Percentiles rank a stretch among this genome's conserved stretches.
Conservation (phyloP, 2,888 invertebrate species). For the Caenorhabditis macrosperma region DNA sequence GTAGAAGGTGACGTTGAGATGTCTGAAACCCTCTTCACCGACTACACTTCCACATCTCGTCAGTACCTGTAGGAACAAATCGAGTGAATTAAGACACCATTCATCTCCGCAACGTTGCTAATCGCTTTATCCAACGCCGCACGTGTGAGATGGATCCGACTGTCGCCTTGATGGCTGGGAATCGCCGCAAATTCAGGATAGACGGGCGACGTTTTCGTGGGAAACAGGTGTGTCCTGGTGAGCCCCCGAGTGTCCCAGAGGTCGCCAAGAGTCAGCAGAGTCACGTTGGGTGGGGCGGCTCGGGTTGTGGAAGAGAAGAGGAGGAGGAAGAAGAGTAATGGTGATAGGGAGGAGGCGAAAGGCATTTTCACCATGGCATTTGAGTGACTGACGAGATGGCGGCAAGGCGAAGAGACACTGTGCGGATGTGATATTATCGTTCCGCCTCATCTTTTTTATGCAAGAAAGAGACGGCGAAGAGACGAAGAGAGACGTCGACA, state of each 20-base stretch:
- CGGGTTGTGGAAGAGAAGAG: not conserved
- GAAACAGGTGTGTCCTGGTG: slow-evolving; percentile 41
- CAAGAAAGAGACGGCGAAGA: slow-evolving; percentile 36
- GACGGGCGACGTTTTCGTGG: slow-evolving; percentile 47
- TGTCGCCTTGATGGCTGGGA: slow-evolving; percentile 30
- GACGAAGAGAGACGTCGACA: slow-evolving; percentile 32
- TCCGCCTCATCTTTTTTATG: slow-evolving; percentile 59
- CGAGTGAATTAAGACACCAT: slow-evolving; percentile 50
- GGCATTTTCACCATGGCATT: slow-evolving; percentile 47
- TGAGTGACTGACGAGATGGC: slow-evolving; percentile 38
- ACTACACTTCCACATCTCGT: too few species aligned
- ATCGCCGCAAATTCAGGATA: slow-evolving; percentile 60
- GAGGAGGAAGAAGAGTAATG: slow-evolving; percentile 1
- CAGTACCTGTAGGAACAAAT: slow-evolving; percentile 59
- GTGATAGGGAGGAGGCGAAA: slow-evolving; percentile 25
- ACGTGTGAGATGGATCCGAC: slow-evolving; percentile 51
- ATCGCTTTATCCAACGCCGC: slow-evolving; percentile 31
- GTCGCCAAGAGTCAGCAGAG: slow-evolving; percentile 38
- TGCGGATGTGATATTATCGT: slow-evolving; percentile 55
- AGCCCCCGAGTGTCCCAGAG: slow-evolving; percentile 49
- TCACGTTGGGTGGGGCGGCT: slow-evolving; percentile 20
- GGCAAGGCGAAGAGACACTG: slow-evolving; percentile 39
- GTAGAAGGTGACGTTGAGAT: slow-evolving; percentile 56
- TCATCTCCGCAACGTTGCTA: slow-evolving; percentile 27
- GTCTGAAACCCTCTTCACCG: slow-evolving; percentile 19